A percentile compares a stretch with the other conserved stretches of the same genome.
Evolutionary conservation across 2,888 invertebrate species (phyloP).

Genomic region (Ophraella communa): DNA sequence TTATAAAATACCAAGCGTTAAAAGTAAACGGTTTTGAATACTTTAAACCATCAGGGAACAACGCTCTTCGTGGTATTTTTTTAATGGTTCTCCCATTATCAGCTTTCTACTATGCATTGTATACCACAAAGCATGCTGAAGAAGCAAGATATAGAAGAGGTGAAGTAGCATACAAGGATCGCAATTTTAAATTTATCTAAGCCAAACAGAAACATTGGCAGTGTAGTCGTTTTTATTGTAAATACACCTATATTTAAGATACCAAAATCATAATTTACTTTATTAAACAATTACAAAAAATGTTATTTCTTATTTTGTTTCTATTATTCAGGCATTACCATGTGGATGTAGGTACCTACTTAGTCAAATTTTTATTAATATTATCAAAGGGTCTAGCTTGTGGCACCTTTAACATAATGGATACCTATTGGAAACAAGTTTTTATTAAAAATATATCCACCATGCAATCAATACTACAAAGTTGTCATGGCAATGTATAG

Average conservation of each 20-base stretch:
- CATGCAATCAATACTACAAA: too few relatives aligned
- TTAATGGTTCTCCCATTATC: slow-evolving; percentile 66
- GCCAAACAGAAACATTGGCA: slow-evolving; percentile 12
- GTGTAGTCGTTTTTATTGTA: background rate
- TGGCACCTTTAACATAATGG: too few relatives aligned
- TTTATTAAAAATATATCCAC: too few relatives aligned
- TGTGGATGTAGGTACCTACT: too few relatives aligned
- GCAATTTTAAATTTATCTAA: slow-evolving; percentile 72
- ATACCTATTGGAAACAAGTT: too few relatives aligned
- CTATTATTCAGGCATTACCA: too few relatives aligned
- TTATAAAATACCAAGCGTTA: slow-evolving; percentile 78
- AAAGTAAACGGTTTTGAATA: slow-evolving; percentile 69
- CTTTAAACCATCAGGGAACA: slow-evolving; percentile 70
- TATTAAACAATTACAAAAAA: too few relatives aligned
- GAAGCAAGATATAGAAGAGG: slow-evolving; percentile 72
- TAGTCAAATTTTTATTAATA: too few relatives aligned
- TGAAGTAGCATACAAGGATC: slow-evolving; percentile 77
- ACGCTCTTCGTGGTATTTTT: slow-evolving; percentile 50
- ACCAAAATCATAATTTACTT: too few relatives aligned
- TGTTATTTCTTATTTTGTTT: too few relatives aligned
- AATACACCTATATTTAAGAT: background rate
- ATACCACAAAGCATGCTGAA: slow-evolving; percentile 61
- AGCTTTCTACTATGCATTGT: slow-evolving; percentile 63
- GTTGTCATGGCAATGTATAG: too few relatives aligned
- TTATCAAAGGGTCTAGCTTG: too few relatives aligned